These are phyloP conservation scores for Neopelma chrysocephalum DNA, from an alignment of 2,797 vertebrate species.

Conservation along the genomic window DNA sequence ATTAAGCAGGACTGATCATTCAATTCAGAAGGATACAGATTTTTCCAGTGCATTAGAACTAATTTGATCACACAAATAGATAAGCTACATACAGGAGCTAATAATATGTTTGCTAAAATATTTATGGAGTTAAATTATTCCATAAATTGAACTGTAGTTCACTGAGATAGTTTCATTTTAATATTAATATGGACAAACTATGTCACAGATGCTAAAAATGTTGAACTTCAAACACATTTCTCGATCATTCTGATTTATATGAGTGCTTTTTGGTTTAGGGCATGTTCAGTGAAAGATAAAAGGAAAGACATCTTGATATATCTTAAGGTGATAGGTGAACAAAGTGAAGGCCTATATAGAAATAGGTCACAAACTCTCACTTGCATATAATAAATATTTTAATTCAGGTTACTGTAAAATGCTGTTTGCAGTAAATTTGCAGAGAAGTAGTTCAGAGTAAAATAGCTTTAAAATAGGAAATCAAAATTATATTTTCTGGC, in stretches of 20 bases:
- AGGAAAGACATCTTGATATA: not conserved
- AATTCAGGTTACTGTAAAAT: not conserved
- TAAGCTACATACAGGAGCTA: not conserved
- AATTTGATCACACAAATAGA: not conserved
- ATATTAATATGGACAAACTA: conserved; percentile 34
- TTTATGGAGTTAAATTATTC: conserved; percentile 37
- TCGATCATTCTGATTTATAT: conserved; percentile 11
- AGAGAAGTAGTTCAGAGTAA: not conserved
- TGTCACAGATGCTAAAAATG: conserved; percentile 9
- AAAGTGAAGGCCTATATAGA: conserved; percentile 1
- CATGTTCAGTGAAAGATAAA: conserved; percentile 30
- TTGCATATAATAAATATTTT: conserved; percentile 15
- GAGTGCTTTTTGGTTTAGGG: not conserved
- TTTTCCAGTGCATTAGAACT: not conserved
- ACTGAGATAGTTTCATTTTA: conserved; percentile 14
- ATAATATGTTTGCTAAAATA: conserved; percentile 30
- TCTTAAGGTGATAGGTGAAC: conserved; percentile 39
- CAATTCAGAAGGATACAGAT: not conserved
- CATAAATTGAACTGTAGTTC: conserved; percentile 5
- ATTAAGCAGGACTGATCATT: not conserved
- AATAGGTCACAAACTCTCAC: conserved; percentile 9
- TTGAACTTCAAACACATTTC: conserved; percentile 20
- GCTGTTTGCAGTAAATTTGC: not conserved
- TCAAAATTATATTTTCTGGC: not conserved
- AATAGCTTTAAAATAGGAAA: not conserved